phyloP scores from a whole-genome alignment of 2,888 invertebrate genomes.

The Uropetala carovei region DNA sequence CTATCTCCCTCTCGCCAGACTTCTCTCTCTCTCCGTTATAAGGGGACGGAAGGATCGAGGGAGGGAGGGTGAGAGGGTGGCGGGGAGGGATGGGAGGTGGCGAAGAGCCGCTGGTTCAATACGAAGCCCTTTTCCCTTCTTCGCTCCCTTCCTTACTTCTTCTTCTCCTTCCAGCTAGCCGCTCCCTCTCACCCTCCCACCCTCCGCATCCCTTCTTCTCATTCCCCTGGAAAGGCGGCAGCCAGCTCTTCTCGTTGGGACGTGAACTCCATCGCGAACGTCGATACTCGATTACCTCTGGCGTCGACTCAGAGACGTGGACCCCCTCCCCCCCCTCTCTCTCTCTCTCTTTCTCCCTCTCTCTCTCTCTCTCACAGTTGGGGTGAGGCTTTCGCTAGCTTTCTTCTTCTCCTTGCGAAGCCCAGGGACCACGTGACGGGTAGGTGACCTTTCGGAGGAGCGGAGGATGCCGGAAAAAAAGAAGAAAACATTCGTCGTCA shows the following conservation, averaged over 20 bases:
- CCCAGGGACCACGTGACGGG: slow-evolving; percentile 26
- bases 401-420: not conserved
- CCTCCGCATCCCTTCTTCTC: not conserved
- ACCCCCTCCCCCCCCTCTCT: slow-evolving; percentile 21
- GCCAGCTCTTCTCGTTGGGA: not conserved
- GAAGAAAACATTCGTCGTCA: not conserved
- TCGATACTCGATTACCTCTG: slow-evolving; percentile 60
- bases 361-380: not conserved
- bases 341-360: not conserved
- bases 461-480: not conserved
- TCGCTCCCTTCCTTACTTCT: slow-evolving; percentile 34
- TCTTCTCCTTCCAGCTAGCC: slow-evolving; percentile 47
- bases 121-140: slow-evolving; percentile 50
- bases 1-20: not conserved
- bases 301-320: slow-evolving; percentile 59
- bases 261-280: slow-evolving; percentile 49
- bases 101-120: slow-evolving; percentile 57
- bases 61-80: not conserved
- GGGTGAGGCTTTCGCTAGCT: not conserved
- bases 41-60: not conserved
- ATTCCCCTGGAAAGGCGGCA: too few relatives aligned
- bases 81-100: not conserved
- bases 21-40: not conserved
- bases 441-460: slow-evolving; percentile 39
- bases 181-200: not conserved